Conservation (phyloP, 2,888 invertebrate genomes). For the Drosophila atripex region DNA sequence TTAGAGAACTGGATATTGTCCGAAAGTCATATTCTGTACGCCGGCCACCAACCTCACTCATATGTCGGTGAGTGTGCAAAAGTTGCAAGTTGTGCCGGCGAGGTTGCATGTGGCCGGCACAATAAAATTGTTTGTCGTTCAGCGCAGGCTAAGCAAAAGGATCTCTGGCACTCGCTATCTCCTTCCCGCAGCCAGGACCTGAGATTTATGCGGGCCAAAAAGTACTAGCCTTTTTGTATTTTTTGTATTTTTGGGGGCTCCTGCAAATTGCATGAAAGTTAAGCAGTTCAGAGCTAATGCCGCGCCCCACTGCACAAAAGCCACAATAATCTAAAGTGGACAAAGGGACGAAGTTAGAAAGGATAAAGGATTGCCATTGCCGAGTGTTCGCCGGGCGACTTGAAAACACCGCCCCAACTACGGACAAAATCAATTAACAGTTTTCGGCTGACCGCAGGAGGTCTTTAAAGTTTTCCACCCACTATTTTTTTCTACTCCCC, state of each 20-base stretch:
- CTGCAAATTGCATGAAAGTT: slow-evolving; percentile 77
- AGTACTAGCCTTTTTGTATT: slow-evolving; percentile 62
- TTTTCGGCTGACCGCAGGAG: slow-evolving; percentile 47
- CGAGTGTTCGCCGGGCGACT: slow-evolving; percentile 7
- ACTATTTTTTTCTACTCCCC: background rate
- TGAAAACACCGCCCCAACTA: slow-evolving; percentile 24
- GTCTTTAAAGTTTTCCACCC: slow-evolving; percentile 11
- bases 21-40: slow-evolving; percentile 76
- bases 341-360: background rate
- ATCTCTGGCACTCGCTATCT: slow-evolving; percentile 30
- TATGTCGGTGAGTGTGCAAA: slow-evolving; percentile 15
- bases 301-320: slow-evolving; percentile 74
- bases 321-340: slow-evolving; percentile 58
- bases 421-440: slow-evolving; percentile 72
- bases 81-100: slow-evolving; percentile 13
- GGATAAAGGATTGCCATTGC: slow-evolving; percentile 11
- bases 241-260: slow-evolving; percentile 24
- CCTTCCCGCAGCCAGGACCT: slow-evolving; percentile 38
- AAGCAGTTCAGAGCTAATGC: slow-evolving; percentile 78
- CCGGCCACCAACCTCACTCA: slow-evolving; percentile 72
- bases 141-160: slow-evolving; percentile 62
- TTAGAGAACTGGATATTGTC: slow-evolving; percentile 8
- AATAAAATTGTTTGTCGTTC: slow-evolving; percentile 80
- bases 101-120: slow-evolving; percentile 47
- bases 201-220: slow-evolving; percentile 69